Evolutionary conservation across 2,113 vertebrate genomes (phyloP), one percentile per base, ranked within the genome.

Genomic region (Hiodon alosoides): DNA sequence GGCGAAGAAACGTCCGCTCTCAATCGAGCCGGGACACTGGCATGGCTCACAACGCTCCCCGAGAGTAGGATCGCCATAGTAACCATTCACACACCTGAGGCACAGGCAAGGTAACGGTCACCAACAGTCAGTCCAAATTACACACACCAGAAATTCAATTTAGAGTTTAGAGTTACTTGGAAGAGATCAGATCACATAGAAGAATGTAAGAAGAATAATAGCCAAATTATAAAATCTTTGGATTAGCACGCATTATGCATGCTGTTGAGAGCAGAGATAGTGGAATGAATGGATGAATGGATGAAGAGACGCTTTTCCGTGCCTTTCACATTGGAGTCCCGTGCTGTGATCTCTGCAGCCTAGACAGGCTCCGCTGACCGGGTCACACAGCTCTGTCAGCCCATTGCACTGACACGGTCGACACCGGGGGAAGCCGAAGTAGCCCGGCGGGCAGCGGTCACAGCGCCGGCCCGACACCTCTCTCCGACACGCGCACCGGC

Each of bases 371-470:
- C 94, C 93, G 0, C 84, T 94, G 65, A 82, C 57, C 0, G 83
- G 81, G 11, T 95, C 80, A 3, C 95, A 98, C 4, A 81, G 82
- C 58, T 95, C 92, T 0, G 95, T 48, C 0, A 88, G 81, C 2
- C 89, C 84, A 0, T 94, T 87, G 46, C 94, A 98, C 0, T 74
- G 69, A 67, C 94, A 96, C 1, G 83, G 90, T 0, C 6, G 87
- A 81, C 96, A 96, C 46, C 67, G 75, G 0, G 95, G 94, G 83
- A 98, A 96, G 5, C 90, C 90, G 64, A 92, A 96, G 82, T 90
- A 90, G 0, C 93, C 93, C 0, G 79, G 2, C 70, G 82, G 85
- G 72, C 94, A 95, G 46, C 0, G 82, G 61, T 91, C 89, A 77
- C 95, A 98, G 6, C 8, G 87, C 31, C n/a, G 88, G 7, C 94